phyloP scores from a whole-genome alignment of 2,797 vertebrate species.

The Tenualosa thibaudeaui region DNA sequence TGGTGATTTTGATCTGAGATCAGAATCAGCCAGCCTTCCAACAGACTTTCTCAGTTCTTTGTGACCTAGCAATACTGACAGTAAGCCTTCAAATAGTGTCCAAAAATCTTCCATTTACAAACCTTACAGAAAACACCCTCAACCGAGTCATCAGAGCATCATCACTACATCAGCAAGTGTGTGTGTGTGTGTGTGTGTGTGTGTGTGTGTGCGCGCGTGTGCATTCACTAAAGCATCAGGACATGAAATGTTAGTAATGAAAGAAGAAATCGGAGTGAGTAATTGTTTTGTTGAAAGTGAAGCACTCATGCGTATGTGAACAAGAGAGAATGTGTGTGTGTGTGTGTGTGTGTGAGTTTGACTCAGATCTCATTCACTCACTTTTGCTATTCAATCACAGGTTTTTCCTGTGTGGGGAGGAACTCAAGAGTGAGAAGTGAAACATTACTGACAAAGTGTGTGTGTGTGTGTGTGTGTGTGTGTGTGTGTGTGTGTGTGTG shows the following conservation, averaged over 20 bases:
- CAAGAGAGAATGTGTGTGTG: not conserved
- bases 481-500: not conserved
- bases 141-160: not conserved
- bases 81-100: not conserved
- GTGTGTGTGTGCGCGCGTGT: too few relatives aligned
- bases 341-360: not conserved
- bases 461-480: conserved; percentile 5
- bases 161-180: not conserved
- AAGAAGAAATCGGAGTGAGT: not conserved
- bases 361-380: not conserved
- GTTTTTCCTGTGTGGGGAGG: not conserved
- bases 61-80: not conserved
- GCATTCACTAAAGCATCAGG: not conserved
- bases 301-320: not conserved
- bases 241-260: not conserved
- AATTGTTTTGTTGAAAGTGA: conserved; percentile 22
- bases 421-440: not conserved
- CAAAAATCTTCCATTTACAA: not conserved
- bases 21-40: too few relatives aligned
- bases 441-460: not conserved
- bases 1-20: too few relatives aligned
- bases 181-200: not conserved
- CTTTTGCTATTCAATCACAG: conserved; percentile 14
- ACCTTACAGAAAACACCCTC: not conserved
- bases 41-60: not conserved